phyloP scores from a whole-genome alignment of 2,113 vertebrate species.

The Ageneiosus marmoratus region DNA sequence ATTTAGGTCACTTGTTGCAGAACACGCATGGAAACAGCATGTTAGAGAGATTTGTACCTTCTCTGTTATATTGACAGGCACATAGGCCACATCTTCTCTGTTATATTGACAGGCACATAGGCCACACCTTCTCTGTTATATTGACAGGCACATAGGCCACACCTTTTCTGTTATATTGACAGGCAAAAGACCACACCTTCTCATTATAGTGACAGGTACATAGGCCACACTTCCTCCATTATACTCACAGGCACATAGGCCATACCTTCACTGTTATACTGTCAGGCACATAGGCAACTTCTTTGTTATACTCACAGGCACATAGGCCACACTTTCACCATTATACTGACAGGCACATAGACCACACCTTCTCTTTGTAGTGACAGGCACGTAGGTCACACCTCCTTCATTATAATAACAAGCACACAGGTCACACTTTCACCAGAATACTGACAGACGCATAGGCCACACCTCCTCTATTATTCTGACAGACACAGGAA shows the following conservation, averaged over 20 bases:
- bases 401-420: not conserved
- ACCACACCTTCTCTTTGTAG: not conserved
- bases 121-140: not conserved
- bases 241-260: not conserved
- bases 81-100: not conserved
- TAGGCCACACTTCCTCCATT: not conserved
- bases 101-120: not conserved
- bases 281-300: not conserved
- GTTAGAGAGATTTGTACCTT: too few relatives aligned
- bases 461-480: not conserved
- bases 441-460: not conserved
- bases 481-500: not conserved
- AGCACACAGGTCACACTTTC: not conserved
- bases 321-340: not conserved
- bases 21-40: too few relatives aligned
- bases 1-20: too few relatives aligned
- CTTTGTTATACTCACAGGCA: not conserved
- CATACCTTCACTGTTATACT: not conserved
- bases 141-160: not conserved
- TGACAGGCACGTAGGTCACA: not conserved
- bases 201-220: not conserved
- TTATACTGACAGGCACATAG: not conserved
- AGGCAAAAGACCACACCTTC: not conserved
- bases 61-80: not conserved
- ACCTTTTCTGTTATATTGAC: not conserved